phyloP scores from a whole-genome alignment of 2,888 invertebrate genomes.

The Caenorhabditis angaria region DNA sequence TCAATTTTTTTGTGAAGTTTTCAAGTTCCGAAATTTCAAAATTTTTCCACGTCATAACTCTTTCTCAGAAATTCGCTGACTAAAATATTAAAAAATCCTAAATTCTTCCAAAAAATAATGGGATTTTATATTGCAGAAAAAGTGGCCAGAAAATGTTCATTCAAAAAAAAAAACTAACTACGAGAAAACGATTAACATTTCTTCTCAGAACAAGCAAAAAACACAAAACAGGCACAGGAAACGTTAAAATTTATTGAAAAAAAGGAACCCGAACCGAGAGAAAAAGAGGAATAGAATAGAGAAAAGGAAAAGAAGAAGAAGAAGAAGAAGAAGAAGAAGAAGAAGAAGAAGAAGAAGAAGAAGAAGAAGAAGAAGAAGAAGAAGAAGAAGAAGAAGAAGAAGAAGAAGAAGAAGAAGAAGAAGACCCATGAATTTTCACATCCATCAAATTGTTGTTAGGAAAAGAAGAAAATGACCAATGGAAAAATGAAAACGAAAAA shows the following conservation, averaged over 20 bases:
- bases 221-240: background rate
- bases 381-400: background rate
- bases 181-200: too few relatives aligned
- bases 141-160: too few relatives aligned
- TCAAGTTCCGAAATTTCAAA: too few relatives aligned
- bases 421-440: conserved; percentile 5
- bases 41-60: too few relatives aligned
- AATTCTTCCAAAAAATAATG: too few relatives aligned
- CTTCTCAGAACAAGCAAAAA: too few relatives aligned
- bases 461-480: conserved; percentile 4
- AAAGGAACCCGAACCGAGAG: background rate
- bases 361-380: background rate
- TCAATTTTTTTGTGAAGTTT: too few relatives aligned
- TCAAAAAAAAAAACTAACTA: too few relatives aligned
- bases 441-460: background rate
- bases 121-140: too few relatives aligned
- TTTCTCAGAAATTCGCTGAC: too few relatives aligned
- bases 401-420: background rate
- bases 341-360: background rate
- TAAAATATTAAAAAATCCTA: too few relatives aligned
- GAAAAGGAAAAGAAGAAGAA: background rate
- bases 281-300: background rate
- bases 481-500: conserved; percentile 27
- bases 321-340: background rate
- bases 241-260: background rate